These are phyloP conservation scores for Rambutsinella grinnellia DNA, from an alignment of 2,888 invertebrate genomes.

Conservation along the genomic window DNA sequence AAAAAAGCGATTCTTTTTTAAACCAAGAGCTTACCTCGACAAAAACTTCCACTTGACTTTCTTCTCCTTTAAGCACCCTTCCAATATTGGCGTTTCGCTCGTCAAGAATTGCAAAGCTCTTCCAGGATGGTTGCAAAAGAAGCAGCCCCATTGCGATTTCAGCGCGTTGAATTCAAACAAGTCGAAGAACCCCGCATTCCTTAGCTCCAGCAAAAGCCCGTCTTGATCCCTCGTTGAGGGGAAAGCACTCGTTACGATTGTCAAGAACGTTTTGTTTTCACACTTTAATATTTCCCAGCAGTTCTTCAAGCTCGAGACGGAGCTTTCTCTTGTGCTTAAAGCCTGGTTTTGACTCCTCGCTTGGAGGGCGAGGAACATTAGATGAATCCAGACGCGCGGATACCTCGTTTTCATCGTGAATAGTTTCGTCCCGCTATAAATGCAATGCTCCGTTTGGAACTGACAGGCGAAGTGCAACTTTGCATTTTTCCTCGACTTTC, in stretches of 20 bases:
- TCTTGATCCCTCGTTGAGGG: conserved; percentile 93
- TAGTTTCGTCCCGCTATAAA: conserved; percentile 81
- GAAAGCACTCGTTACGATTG: conserved; percentile 94
- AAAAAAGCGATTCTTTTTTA: conserved; percentile 69
- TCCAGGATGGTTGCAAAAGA: conserved; percentile 88
- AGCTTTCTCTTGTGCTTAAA: conserved; percentile 83
- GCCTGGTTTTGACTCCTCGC: conserved; percentile 81
- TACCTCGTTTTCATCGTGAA: conserved; percentile 79
- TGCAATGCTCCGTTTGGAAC: conserved; percentile 78
- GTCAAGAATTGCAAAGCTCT: conserved; percentile 84
- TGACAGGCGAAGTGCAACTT: conserved; percentile 92
- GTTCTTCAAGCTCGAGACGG: conserved; percentile 86
- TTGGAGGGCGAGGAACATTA: conserved; percentile 94
- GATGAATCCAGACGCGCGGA: conserved; percentile 93
- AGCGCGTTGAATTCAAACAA: conserved; percentile 85
- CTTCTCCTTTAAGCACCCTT: conserved; percentile 92
- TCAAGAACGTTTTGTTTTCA: conserved; percentile 89
- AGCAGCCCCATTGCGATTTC: conserved; percentile 85
- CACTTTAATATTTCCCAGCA: conserved; percentile 96
- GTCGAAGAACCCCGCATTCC: conserved; percentile 90
- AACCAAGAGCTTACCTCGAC: conserved; percentile 83
- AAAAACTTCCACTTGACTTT: conserved; percentile 92
- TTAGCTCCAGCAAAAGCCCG: conserved; percentile 84
- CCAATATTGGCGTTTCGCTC: conserved; percentile 84
- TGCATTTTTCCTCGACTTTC: conserved; percentile 87